A percentile compares a stretch with the other conserved stretches of the same genome.
Conservation (phyloP, 2,888 invertebrate species). For the Coenonympha arcania region DNA sequence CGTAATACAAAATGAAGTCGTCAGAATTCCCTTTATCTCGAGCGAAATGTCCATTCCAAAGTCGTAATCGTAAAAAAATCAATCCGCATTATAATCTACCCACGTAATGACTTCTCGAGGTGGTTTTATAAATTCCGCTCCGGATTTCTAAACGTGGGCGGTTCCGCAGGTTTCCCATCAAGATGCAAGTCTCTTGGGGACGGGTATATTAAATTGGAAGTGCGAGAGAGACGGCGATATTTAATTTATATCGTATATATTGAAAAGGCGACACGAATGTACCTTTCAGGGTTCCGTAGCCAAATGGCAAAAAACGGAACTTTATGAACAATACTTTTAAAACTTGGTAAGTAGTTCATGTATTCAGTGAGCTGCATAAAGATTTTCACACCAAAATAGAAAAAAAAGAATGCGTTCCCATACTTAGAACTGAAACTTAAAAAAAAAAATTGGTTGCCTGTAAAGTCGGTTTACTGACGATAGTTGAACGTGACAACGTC, state of each 20-base stretch:
- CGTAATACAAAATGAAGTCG: slow-evolving; percentile 8
- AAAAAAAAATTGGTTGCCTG: too few species aligned
- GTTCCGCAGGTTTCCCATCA: slow-evolving; percentile 24
- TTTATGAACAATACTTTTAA: too few species aligned
- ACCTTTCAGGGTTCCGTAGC: too few species aligned
- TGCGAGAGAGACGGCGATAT: slow-evolving; percentile 15
- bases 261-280: neutral
- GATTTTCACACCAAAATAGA: too few species aligned
- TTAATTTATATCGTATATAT: slow-evolving; percentile 16
- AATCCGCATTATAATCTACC: slow-evolving; percentile 2
- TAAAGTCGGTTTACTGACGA: too few species aligned
- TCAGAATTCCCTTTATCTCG: slow-evolving; percentile 2
- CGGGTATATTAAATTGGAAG: slow-evolving; percentile 24
- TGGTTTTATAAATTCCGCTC: slow-evolving; percentile 8
- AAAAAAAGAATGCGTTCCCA: too few species aligned
- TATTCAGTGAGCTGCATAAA: too few species aligned
- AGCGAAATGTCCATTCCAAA: slow-evolving; percentile 6
- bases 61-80: slow-evolving; percentile 11
- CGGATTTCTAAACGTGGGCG: slow-evolving; percentile 19
- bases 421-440: too few species aligned
- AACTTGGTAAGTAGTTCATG: too few species aligned
- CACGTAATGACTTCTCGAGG: slow-evolving; percentile 1
- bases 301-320: too few species aligned
- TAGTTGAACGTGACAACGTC: too few species aligned
- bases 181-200: slow-evolving; percentile 20